Conservation (phyloP, 2,113 vertebrate genomes). For the Lepus americanus region DNA sequence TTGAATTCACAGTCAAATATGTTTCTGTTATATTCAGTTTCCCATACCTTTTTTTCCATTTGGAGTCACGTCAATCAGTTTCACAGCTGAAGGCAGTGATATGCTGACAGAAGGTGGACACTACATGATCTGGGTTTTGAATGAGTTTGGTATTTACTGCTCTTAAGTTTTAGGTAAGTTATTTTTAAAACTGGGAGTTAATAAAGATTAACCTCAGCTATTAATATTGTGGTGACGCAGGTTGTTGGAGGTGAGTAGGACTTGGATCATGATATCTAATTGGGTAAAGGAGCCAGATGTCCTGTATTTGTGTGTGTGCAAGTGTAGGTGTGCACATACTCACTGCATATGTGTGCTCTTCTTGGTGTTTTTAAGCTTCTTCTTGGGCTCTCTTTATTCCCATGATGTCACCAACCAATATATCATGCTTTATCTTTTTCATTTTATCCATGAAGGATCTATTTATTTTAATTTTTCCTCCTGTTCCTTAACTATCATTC, state of each 20-base stretch:
- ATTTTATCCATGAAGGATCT: background rate
- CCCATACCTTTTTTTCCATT: constrained; percentile 24
- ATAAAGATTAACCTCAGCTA: constrained; percentile 24
- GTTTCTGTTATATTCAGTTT: constrained; percentile 29
- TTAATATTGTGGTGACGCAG: background rate
- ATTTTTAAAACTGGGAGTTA: constrained; percentile 13
- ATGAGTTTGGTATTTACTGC: background rate
- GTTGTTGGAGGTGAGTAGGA: background rate
- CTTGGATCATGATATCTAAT: background rate
- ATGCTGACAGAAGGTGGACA: background rate
- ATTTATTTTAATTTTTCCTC: background rate
- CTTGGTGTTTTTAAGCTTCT: background rate
- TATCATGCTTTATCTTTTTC: background rate
- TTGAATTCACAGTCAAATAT: constrained; percentile 52
- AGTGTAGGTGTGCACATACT: background rate
- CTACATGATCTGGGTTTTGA: background rate
- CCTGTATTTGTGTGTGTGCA: background rate
- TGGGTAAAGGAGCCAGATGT: background rate
- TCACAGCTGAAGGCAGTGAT: background rate
- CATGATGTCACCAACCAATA: background rate
- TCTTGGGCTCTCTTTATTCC: background rate
- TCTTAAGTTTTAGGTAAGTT: background rate
- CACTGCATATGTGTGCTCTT: background rate
- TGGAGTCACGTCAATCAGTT: background rate
- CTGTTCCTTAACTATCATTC: background rate